A percentile compares a stretch with the other conserved stretches of the same genome.
These are phyloP conservation scores for Lophotriccus pileatus DNA, from an alignment of 2,797 vertebrate genomes.

Conservation along the genomic window DNA sequence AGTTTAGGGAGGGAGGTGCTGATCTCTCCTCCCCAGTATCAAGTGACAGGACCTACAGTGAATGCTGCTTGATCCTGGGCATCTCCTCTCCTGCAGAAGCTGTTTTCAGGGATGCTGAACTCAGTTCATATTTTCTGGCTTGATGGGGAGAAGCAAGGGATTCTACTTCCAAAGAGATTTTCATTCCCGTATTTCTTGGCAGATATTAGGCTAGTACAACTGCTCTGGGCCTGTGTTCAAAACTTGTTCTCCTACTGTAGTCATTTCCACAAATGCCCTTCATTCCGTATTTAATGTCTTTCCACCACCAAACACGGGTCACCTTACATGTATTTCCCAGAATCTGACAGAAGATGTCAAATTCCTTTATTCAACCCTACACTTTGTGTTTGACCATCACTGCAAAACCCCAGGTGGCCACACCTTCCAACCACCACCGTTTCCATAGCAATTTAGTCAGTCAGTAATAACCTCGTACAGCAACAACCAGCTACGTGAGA, in stretches of 20 bases:
- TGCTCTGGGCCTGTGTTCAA: background rate
- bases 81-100: background rate
- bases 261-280: background rate
- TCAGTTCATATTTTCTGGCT: background rate
- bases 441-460: background rate
- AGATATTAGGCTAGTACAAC: background rate
- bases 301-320: background rate
- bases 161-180: background rate
- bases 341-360: background rate
- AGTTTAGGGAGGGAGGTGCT: background rate
- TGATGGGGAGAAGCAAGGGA: accelerated
- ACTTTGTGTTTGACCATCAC: accelerated
- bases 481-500: background rate
- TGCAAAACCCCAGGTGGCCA: background rate
- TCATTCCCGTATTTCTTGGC: background rate
- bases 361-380: background rate
- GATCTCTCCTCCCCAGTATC: background rate
- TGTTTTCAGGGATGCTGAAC: background rate
- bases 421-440: background rate
- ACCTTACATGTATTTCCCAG: background rate
- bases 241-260: background rate
- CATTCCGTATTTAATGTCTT: background rate
- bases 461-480: background rate
- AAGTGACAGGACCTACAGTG: background rate
- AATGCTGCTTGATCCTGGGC: background rate